Evolutionary conservation across 2,113 vertebrate species (phyloP), one percentile per base, ranked within the genome.

Genomic region (Procavia capensis): DNA sequence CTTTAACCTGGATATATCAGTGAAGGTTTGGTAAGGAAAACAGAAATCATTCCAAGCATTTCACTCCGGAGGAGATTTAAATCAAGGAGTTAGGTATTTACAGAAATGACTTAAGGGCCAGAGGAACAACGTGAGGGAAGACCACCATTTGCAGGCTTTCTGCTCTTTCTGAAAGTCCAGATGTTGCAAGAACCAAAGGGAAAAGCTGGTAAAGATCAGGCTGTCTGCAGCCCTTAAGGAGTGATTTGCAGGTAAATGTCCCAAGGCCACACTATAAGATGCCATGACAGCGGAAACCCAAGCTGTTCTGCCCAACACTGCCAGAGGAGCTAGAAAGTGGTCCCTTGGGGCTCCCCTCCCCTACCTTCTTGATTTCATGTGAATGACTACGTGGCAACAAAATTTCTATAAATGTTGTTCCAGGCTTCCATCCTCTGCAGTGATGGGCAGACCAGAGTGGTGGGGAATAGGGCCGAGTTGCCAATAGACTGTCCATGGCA

Each of bases 61-160:
- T 96, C 80, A 83, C 54, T 85, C 29, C 79, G 41, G n/a, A 93
- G 90, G 63, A 91, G 19, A 72, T 93, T 93, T 93, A 74, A 93
- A 90, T 88, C 57, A 50, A 70, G 34, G 47, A 47, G 63, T 94
- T 83, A 78, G 80, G 34, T 92, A 90, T 36, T 89, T 90, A 29
- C 2, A 45, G 41, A 83, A 85, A 74, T 57, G 83, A 70, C 57
- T 82, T 50, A 66, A 43, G 63, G 54, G n/a, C 54, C 74, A 29
- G 43, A 74, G 88, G 83, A 91, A 59, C 24, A 63, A 45, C 27
- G 41, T 54, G 41, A 70, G 29, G 8, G 75, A 74, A 81, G n/a
- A 41, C 64, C 20, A 61, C 29, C n/a, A 50, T 59, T 63, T 1
- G 63, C n/a, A 64, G 75, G 27, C 54, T 80, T 72, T 31, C 83